phyloP scores from a whole-genome alignment of 1,140 invertebrate species.

The Lasioglossum baleicum region DNA sequence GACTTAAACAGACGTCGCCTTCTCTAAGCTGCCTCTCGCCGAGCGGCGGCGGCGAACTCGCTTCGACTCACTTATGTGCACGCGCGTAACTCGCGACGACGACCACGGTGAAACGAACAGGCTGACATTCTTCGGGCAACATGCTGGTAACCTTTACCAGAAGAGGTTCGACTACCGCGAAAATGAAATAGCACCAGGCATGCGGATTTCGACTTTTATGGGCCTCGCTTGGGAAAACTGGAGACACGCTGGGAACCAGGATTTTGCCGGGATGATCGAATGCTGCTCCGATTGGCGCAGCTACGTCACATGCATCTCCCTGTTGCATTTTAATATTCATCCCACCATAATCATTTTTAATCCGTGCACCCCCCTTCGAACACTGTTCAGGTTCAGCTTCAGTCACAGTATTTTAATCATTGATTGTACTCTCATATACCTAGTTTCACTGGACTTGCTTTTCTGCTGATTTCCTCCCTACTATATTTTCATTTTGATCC shows the following conservation, averaged over 20 bases:
- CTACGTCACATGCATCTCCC: no score
- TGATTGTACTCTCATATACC: no score
- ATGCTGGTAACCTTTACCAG: constrained; percentile 7
- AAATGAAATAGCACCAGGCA: constrained; percentile 23
- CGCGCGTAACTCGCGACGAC: constrained; percentile 3
- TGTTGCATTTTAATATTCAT: no score
- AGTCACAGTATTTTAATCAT: no score
- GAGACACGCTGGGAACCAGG: background rate
- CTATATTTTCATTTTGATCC: no score
- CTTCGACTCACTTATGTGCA: background rate
- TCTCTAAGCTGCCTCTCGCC: background rate
- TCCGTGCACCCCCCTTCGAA: no score
- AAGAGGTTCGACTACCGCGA: constrained; percentile 22
- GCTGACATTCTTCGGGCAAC: constrained; percentile 45
- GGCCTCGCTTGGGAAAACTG: background rate
- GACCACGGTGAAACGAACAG: background rate
- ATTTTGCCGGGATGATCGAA: no score
- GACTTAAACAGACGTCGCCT: constrained; percentile 43
- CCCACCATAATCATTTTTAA: no score
- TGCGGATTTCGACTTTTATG: constrained; percentile 13
- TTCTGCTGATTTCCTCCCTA: no score
- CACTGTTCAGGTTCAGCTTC: no score
- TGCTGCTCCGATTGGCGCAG: no score
- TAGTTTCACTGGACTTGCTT: no score
- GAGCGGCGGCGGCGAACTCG: background rate